Base-by-base conservation (phyloP, 1,140 invertebrate genomes). In the Tetramorium alpestre region DNA sequence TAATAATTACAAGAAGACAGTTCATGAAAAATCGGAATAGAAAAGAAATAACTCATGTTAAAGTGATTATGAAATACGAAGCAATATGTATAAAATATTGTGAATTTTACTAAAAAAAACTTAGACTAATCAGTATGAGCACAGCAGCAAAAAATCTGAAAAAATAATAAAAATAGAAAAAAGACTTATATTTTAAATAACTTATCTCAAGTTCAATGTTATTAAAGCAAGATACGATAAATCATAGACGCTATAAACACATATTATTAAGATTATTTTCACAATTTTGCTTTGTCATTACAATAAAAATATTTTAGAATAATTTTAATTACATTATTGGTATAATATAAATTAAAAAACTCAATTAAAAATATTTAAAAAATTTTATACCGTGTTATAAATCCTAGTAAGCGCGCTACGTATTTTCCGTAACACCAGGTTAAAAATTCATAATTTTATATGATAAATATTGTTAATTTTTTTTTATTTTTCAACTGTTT, bases 381-480 rank as follows among this genome's bases (percentile, higher is more conserved):
- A 51, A 51, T 51, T 47, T 13, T 13, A 47, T 47, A 10, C 41
- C 3, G 11, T 47, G 11, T 0, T 47, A 13, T 47, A 47, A 44
- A 10, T 49, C 33, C 33, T 33, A 33, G 33, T 33, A 33, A 33
- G 33, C 47, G 13, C 16, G 47, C 13, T 49, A 49, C 13, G 13
- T 49, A 49, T 11, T 49, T 3, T 11, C 47, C 11, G 47, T 49
- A 49, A 49, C 47, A 3, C 13, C 13, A 49, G 47, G 1, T 10
- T 60, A 60, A 25, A 16, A 4, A 62, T 5, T 62, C 54, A 6
- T 0, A 41, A 5, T 54, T 65, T 64, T 54, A 8, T 51, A 44
- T 47, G 11, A 13, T 47, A 82, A 58, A 65, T 47, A 62, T 51
- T 72, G 25, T 70, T 47, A 72, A 64, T 25, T 38, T 44, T 8